A percentile compares a stretch with the other conserved stretches of the same genome.
phyloP scores from a whole-genome alignment of 2,797 vertebrate species.

The Premnoplex brunnescens region DNA sequence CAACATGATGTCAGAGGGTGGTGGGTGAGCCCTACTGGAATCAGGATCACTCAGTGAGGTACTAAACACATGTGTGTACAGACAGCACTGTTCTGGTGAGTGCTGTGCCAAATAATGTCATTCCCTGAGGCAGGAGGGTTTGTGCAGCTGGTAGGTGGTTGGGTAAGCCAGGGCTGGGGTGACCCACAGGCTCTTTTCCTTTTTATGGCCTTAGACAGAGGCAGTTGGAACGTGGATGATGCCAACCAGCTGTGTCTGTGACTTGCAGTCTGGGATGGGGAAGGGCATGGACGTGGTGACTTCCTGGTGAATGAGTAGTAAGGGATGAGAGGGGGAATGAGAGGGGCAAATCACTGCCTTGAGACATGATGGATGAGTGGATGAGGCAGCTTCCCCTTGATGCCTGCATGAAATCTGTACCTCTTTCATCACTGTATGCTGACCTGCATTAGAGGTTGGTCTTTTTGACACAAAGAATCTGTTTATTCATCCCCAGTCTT shows the following conservation, averaged over 20 bases:
- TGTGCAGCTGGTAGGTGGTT: not conserved
- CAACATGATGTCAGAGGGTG: not conserved
- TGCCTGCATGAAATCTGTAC: not conserved
- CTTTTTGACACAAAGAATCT: not conserved
- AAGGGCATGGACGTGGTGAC: not conserved
- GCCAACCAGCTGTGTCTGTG: not conserved
- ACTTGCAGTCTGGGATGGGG: not conserved
- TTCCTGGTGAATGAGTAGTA: not conserved
- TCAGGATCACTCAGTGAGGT: not conserved
- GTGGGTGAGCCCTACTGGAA: not conserved
- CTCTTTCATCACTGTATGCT: not conserved
- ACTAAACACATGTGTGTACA: not conserved
- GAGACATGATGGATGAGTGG: not conserved
- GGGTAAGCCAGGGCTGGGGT: not conserved
- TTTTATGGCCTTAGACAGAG: not conserved
- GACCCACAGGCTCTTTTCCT: not conserved
- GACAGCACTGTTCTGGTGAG: not conserved
- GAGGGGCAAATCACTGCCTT: not conserved
- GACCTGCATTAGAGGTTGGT: not conserved
- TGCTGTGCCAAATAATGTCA: not conserved
- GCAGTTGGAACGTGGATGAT: not conserved
- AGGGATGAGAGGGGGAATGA: not conserved
- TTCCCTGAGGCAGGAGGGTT: not conserved
- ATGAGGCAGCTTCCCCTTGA: not conserved
- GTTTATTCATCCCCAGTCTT: not conserved